A percentile compares a stretch with the other conserved stretches of the same genome.
Conservation (phyloP, 2,888 invertebrate species). For the Mystacides longicornis region DNA sequence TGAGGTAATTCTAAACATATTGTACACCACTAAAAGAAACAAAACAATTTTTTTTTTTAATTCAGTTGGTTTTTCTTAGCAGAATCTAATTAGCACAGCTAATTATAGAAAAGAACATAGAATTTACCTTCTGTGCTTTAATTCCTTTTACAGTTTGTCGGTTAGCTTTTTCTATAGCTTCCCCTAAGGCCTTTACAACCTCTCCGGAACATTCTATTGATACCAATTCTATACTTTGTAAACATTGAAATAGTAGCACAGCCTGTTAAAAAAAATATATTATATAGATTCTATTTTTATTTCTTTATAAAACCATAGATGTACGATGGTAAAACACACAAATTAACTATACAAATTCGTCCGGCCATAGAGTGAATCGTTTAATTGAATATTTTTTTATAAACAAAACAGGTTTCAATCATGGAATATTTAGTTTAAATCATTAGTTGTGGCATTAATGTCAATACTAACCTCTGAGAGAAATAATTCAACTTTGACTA, state of each 20-base stretch:
- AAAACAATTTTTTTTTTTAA: conserved; percentile 16
- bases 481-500: conserved; percentile 76
- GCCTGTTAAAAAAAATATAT: too few species aligned
- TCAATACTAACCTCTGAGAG: conserved; percentile 66
- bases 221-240: conserved; percentile 64
- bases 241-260: conserved; percentile 72
- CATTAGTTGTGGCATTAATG: too few species aligned
- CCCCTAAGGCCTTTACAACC: conserved; percentile 69
- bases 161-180: conserved; percentile 64
- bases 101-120: too few species aligned
- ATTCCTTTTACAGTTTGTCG: conserved; percentile 74
- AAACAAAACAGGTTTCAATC: too few species aligned
- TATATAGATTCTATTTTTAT: too few species aligned
- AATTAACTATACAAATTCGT: too few species aligned
- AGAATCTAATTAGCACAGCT: too few species aligned
- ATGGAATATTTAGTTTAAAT: too few species aligned
- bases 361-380: too few species aligned
- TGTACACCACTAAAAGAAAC: conserved; percentile 74
- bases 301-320: background rate
- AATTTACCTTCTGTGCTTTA: conserved; percentile 81
- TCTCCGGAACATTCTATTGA: conserved; percentile 72
- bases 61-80: too few species aligned
- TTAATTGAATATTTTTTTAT: too few species aligned
- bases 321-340: too few species aligned
- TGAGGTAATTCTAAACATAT: conserved; percentile 77